Evolutionary conservation across 2,888 invertebrate species (phyloP).

Genomic region (Eugnorisma glareosa): DNA sequence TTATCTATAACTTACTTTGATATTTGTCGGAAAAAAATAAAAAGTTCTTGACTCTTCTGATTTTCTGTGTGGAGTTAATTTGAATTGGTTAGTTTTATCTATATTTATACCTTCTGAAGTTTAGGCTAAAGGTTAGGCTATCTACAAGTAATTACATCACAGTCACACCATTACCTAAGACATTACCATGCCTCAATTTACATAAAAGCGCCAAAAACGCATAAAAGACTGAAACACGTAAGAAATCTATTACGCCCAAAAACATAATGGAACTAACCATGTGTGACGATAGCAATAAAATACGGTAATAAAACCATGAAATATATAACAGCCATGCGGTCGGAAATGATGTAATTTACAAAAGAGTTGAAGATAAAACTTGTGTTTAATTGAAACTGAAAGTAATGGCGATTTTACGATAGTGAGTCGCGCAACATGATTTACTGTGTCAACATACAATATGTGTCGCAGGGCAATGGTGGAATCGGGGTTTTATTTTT

Average conservation of each 20-base stretch:
- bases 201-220: constrained; percentile 7
- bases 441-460: constrained; percentile 69
- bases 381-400: constrained; percentile 68
- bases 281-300: constrained; percentile 58
- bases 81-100: neutral
- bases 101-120: neutral
- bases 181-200: constrained; percentile 15
- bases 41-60: neutral
- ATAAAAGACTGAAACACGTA: constrained; percentile 25
- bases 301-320: constrained; percentile 62
- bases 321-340: constrained; percentile 51
- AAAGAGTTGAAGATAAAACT: constrained; percentile 65
- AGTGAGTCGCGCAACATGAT: constrained; percentile 65
- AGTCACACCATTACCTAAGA: neutral
- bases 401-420: constrained; percentile 71
- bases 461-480: constrained; percentile 16
- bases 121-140: too few species aligned
- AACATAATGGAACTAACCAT: constrained; percentile 44
- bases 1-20: too few species aligned
- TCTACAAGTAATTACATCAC: neutral
- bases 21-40: neutral
- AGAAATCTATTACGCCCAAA: constrained; percentile 44
- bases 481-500: neutral
- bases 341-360: constrained; percentile 59
- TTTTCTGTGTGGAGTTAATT: neutral